Base-by-base conservation (phyloP, 2,888 invertebrate genomes). In the Drosophila aldrichi region DNA sequence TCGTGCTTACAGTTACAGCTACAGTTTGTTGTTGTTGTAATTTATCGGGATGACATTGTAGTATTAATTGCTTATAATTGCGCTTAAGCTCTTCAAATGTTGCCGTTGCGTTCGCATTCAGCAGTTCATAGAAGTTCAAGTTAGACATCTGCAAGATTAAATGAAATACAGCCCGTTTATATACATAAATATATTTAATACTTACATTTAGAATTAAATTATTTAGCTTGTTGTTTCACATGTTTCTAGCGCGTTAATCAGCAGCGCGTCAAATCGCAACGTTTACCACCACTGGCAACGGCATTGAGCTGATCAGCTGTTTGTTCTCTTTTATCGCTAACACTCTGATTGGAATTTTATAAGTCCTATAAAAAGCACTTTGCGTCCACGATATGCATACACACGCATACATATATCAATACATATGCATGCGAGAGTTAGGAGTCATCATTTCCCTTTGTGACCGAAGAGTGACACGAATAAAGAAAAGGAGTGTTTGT, bases 1-100 rank as follows among this genome's bases (percentile, higher is more conserved):
- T 61, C 57, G 54, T 22, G 52, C 34, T 61, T 65, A 71, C 76
- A 62, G 72, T 68, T 77, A 60, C 49, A 63, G 20, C 36, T 22
- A 9, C 44, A 43, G 52, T 60, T n/a, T 73, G 38, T 58, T 75
- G 62, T 73, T 88, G 79, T 76, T 84, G 91, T 73, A 92, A 84
- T 91, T 93, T 93, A 90, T 93, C 93, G 52, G 93, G 93, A 91
- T 93, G 93, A 90, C 88, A 89, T 86, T 91, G 91, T 79, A 93
- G 81, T 76, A 92, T 91, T 78, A 93, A 88, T 82, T 91, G 90
- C 73, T 92, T 92, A 82, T 93, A 93, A 78, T 91, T 92, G 64
- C 79, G 77, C 77, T 92, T 93, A 59, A 93, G 81, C 77, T 92
- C 90, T 51, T 92, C 91, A 38, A 87, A 70, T 20, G 78, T 90